These are phyloP conservation scores for Machimus atricapillus DNA, from an alignment of 2,888 invertebrate species.

Conservation along the genomic window DNA sequence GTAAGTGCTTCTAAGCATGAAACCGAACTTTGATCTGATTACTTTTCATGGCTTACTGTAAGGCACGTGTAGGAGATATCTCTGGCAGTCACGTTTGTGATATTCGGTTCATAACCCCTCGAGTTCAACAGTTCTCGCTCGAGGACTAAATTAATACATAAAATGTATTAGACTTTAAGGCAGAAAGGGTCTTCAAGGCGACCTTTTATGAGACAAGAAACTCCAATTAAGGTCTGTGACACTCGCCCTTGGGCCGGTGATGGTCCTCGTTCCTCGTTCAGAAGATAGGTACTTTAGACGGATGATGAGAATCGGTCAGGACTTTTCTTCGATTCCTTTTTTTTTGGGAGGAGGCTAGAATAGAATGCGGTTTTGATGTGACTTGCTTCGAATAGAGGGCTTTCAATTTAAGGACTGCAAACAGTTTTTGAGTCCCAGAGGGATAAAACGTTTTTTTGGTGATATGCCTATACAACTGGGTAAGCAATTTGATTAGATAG, in stretches of 20 bases:
- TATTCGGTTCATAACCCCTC: not conserved
- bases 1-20: not conserved
- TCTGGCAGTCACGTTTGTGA: not conserved
- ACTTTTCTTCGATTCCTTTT: not conserved
- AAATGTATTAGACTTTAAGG: not conserved
- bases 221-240: not conserved
- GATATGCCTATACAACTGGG: not conserved
- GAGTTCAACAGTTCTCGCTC: not conserved
- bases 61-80: not conserved
- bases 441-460: not conserved
- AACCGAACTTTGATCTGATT: not conserved
- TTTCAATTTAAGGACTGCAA: not conserved
- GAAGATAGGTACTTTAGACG: not conserved
- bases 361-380: not conserved
- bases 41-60: not conserved
- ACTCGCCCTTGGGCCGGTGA: not conserved
- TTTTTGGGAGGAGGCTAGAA: not conserved
- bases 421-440: not conserved
- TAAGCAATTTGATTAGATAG: not conserved
- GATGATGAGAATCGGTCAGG: not conserved
- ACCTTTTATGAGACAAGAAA: not conserved
- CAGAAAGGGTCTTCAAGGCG: not conserved
- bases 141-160: not conserved
- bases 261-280: not conserved
- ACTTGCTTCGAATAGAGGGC: not conserved